A percentile compares a stretch with the other conserved stretches of the same genome.
These are phyloP conservation scores for Proisotoma minuta DNA, from an alignment of 2,888 invertebrate genomes.

Conservation along the genomic window DNA sequence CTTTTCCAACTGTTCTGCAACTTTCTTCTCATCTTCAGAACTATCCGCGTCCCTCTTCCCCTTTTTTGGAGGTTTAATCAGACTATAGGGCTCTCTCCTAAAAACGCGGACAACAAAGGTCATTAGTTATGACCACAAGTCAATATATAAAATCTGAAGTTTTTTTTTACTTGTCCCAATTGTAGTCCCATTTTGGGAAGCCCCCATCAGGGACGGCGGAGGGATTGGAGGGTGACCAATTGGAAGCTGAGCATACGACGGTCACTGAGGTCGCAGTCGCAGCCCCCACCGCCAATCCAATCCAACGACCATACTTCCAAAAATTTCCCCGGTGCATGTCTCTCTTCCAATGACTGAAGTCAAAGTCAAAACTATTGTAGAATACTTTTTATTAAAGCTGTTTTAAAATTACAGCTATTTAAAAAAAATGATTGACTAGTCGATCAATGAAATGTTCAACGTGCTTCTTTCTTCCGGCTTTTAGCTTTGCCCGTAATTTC, in stretches of 20 bases:
- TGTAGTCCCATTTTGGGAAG: constrained; percentile 68
- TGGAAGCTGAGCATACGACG: constrained; percentile 25
- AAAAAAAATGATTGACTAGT: too few species aligned
- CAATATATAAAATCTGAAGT: background rate
- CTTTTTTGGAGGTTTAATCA: constrained; percentile 60
- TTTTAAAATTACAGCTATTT: too few species aligned
- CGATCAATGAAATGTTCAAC: too few species aligned
- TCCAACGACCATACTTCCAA: constrained; percentile 23
- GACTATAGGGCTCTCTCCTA: constrained; percentile 68
- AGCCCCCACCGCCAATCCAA: constrained; percentile 28
- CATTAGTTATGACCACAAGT: background rate
- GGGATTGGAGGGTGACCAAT: constrained; percentile 35
- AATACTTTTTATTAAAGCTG: too few species aligned
- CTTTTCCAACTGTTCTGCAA: constrained; percentile 64
- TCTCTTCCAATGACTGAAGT: too few species aligned
- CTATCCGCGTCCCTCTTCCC: constrained; percentile 19
- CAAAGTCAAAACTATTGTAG: too few species aligned
- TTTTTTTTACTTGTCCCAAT: constrained; percentile 76
- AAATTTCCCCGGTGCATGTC: constrained; percentile 30
- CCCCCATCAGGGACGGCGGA: constrained; percentile 25
- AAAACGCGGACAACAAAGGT: constrained; percentile 27
- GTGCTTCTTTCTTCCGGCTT: too few species aligned
- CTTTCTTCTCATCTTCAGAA: constrained; percentile 60
- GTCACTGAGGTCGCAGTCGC: constrained; percentile 29
- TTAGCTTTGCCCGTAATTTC: too few species aligned